Evolutionary conservation across 2,113 vertebrate species (phyloP).

Genomic region (Glaucomys volans): DNA sequence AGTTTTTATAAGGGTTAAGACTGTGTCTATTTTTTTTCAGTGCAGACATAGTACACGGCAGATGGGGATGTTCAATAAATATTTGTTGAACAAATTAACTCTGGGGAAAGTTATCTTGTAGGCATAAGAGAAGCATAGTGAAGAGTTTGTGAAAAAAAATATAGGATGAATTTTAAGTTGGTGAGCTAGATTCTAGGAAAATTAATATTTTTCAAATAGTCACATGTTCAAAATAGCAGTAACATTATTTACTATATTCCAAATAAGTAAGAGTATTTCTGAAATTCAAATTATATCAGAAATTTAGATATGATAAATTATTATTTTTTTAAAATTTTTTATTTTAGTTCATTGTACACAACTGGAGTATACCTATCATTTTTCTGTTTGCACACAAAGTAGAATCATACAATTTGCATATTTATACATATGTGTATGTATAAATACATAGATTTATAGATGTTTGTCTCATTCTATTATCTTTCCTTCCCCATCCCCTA

Average conservation of each 20-base stretch:
- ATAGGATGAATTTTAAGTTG: neutral
- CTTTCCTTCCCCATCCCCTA: no score
- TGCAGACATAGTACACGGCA: neutral
- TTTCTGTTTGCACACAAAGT: no score
- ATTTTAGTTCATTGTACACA: no score
- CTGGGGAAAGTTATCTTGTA: neutral
- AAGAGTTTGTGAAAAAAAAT: neutral
- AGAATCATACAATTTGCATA: no score
- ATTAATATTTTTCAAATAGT: constrained; percentile 23
- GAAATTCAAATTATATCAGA: neutral
- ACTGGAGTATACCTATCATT: no score
- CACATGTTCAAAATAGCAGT: neutral
- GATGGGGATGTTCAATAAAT: neutral
- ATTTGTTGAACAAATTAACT: constrained; percentile 25
- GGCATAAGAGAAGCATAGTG: neutral
- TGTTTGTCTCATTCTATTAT: no score
- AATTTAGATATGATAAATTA: neutral
- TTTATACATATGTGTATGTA: no score
- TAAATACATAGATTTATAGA: no score
- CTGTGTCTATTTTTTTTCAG: neutral
- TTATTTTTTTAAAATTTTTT: no score
- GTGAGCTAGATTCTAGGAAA: neutral
- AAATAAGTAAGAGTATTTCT: constrained; percentile 48
- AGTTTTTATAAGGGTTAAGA: neutral
- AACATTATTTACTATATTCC: neutral